Evolutionary conservation across 2,888 invertebrate genomes (phyloP), one percentile per base, ranked within the genome.

Genomic region (Alcis repandata): DNA sequence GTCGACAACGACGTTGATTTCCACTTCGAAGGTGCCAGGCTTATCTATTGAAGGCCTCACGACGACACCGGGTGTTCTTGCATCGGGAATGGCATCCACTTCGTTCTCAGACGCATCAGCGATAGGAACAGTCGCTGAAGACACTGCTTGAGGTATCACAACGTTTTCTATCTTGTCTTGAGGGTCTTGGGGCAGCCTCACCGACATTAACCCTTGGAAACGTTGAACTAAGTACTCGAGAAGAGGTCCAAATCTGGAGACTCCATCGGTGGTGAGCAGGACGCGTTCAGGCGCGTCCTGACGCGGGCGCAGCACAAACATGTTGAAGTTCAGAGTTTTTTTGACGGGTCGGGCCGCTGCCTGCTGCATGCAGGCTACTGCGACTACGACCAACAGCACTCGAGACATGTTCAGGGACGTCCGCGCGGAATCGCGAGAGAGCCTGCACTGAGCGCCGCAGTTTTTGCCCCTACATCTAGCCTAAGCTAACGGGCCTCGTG

Each of bases 161-260:
- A 68, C 83, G 75, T 40, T 90, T 90, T 69, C 92, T 72, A 78
- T 91, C 91, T 69, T 94, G 79, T 95, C 94, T 71, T 94, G 94
- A 32, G 95, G 93, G 2, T 56, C 94, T 72, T 94, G 94, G 22
- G 95, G 93, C 57, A 94, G 87, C 75, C 95, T 95, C n/a, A 95
- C 94, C 0, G 96, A 96, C 88, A 95, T 95, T 73, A 95, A 93
- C 0, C 95, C 94, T 85, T 96, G 96, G 58, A 96, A 94, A 51
- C 95, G 94, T 79, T 96, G 96, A 7, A 96, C 94, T 43, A 96
- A 82, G 72, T 94, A 94, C 79, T 96, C 96, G 69, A 96, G 82
- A 53, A 96, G 85, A 0, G 96, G 95, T 7, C 96, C 96, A 80
- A 96, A 95, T 78, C 95, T 91, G 0, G 94, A 94, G 0, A 92